Conservation (phyloP, 2,888 invertebrate genomes). For the Drosophila prostipennis region DNA sequence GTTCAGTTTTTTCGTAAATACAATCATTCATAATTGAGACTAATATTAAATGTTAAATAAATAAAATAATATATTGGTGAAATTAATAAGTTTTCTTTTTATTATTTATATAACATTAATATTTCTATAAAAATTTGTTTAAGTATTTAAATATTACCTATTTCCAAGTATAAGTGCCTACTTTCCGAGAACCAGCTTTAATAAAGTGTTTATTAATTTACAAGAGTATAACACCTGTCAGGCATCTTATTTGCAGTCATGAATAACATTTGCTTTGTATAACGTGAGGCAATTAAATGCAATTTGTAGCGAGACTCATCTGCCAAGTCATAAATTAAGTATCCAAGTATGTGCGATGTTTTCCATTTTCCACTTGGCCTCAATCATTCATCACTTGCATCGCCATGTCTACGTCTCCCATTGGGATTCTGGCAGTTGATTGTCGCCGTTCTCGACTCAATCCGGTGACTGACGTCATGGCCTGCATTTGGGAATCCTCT, state of each 20-base stretch:
- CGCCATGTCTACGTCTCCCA: constrained; percentile 17
- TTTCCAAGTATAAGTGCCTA: neutral
- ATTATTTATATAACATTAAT: too few relatives aligned
- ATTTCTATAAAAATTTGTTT: too few relatives aligned
- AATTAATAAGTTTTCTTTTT: too few relatives aligned
- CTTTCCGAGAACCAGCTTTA: neutral
- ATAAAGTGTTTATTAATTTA: neutral
- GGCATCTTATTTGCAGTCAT: neutral
- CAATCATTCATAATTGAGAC: neutral
- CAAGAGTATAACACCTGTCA: neutral
- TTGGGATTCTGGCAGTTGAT: constrained; percentile 31
- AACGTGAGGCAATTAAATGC: constrained; percentile 52
- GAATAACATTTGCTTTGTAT: constrained; percentile 30
- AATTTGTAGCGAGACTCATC: constrained; percentile 50
- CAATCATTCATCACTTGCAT: constrained; percentile 55
- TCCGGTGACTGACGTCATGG: constrained; percentile 38
- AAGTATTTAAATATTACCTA: too few relatives aligned
- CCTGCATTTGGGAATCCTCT: constrained; percentile 37
- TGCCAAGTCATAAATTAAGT: constrained; percentile 51
- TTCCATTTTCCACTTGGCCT: constrained; percentile 33
- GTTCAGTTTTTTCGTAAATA: neutral
- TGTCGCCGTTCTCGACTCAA: constrained; percentile 11
- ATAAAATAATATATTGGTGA: too few relatives aligned
- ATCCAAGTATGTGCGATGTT: constrained; percentile 17
- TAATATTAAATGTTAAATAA: neutral